phyloP scores from a whole-genome alignment of 2,888 invertebrate genomes.

The Leptura quadrifasciata region DNA sequence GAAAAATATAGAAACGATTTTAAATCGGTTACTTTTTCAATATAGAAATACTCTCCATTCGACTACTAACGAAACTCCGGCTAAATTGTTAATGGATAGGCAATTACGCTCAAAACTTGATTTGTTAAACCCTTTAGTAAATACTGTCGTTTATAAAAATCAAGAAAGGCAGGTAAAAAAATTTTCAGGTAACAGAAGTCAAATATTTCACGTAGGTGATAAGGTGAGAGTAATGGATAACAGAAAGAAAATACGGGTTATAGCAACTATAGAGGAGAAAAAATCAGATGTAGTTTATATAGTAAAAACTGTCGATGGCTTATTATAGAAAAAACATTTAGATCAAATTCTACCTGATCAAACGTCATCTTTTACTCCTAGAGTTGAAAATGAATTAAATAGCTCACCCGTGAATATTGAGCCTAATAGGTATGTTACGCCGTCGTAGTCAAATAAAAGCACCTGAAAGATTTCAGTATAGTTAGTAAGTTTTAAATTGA shows the following conservation, averaged over 20 bases:
- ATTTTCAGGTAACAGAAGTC: no score
- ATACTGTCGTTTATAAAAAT: conserved; percentile 4
- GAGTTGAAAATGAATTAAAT: neutral
- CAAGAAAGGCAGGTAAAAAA: conserved; percentile 10
- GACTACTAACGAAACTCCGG: conserved; percentile 22
- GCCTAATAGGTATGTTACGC: no score
- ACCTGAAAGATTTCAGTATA: no score
- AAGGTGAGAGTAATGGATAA: no score
- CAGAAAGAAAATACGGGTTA: no score
- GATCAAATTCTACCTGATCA: neutral
- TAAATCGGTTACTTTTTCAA: conserved; percentile 28
- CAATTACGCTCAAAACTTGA: conserved; percentile 22
- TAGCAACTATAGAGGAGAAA: no score
- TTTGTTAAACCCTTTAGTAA: neutral
- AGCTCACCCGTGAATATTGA: no score
- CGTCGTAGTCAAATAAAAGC: no score
- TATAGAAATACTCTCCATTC: conserved; percentile 28
- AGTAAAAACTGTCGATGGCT: neutral
- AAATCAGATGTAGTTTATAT: no score
- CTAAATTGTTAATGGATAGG: conserved; percentile 16
- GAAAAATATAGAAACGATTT: conserved; percentile 26
- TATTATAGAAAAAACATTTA: neutral
- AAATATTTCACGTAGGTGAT: no score
- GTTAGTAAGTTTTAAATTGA: no score
- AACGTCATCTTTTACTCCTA: neutral